Evolutionary conservation across 2,797 vertebrate species (phyloP), one percentile per base, ranked within the genome.

Genomic region (Siniperca scherzeri): DNA sequence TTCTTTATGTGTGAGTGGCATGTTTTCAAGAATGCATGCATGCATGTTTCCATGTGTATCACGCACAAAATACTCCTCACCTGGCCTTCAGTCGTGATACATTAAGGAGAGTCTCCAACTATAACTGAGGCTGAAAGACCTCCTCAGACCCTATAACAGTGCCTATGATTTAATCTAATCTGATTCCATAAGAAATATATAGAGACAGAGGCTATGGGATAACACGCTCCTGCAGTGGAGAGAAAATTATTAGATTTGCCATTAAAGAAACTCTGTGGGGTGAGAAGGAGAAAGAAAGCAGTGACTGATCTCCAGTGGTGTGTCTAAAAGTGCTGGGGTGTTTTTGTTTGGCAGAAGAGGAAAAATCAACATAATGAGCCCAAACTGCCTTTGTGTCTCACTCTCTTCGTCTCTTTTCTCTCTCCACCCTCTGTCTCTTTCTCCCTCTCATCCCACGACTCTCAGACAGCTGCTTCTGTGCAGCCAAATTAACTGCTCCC

Each of bases 361-460:
- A 77, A 84, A 88, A 95, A 93, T 94, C 91, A 89, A 93, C 94
- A 95, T 95, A 95, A 96, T 94, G 91, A 95, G 94, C 90, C 87
- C 88, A 91, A 94, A 91, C 91, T 94, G 93, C 91, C 93, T 94
- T 94, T 94, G 90, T 94, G 89, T 90, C 87, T 93, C 89, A 82
- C 85, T 91, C 90, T 88, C 83, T 81, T 46, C 62, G 40, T 81
- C 78, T 87, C 86, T 86, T 77, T 68, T 75, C 74, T 74, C 75
- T 57, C 87, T 71, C 87, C 60, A 66, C 90, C 89, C 82, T 88
- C 81, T 46, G 75, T 86, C 77, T 87, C 88, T 42, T 73, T 74
- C 88, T 89, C 77, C 48, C 81, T 86, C 90, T 90, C 91, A 84
- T 89, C 89, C 84, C 81, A 53, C 71, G 6, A 75, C 87, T 80